phyloP scores from a whole-genome alignment of 2,113 vertebrate species.

The Cygnus atratus region DNA sequence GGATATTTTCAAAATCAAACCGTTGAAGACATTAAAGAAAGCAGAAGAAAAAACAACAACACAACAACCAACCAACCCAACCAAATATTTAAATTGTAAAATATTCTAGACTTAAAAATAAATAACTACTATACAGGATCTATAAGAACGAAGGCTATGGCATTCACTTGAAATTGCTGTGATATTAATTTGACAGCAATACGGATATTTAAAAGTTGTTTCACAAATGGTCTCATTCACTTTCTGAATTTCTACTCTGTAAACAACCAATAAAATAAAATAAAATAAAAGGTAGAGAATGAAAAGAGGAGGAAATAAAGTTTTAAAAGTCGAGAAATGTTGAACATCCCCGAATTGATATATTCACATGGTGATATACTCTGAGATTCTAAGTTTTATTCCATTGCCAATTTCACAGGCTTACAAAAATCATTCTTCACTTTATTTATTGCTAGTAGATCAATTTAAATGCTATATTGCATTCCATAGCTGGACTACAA shows the following conservation, averaged over 20 bases:
- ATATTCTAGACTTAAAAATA: background rate
- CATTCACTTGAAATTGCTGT: background rate
- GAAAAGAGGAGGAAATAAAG: background rate
- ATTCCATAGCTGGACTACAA: background rate
- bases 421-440: background rate
- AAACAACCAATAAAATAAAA: background rate
- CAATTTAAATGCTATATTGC: background rate
- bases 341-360: background rate
- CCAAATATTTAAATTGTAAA: background rate
- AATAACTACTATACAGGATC: background rate
- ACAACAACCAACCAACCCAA: background rate
- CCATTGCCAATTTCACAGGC: background rate
- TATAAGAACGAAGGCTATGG: background rate
- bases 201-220: background rate
- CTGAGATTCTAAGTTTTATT: background rate
- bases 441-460: background rate
- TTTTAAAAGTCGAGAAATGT: background rate
- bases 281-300: background rate
- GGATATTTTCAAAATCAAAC: background rate
- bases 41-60: background rate
- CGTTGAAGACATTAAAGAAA: background rate
- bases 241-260: background rate
- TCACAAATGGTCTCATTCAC: background rate
- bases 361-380: background rate
- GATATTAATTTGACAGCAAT: background rate